phyloP scores from a whole-genome alignment of 2,888 invertebrate genomes.

The Pollenia angustigena region DNA sequence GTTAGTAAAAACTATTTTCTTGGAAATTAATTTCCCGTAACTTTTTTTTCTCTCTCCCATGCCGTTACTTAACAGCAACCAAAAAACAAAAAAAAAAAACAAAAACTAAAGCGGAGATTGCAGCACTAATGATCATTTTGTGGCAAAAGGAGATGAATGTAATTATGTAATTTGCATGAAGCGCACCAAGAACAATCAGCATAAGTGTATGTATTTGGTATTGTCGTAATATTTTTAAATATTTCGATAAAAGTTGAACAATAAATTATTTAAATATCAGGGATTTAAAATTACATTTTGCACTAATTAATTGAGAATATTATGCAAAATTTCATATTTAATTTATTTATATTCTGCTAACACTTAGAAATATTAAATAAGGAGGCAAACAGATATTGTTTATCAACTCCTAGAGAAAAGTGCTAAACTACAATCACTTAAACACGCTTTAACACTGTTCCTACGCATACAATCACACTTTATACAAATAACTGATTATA shows the following conservation, averaged over 20 bases:
- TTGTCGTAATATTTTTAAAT: too few species aligned
- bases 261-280: too few species aligned
- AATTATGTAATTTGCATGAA: slow-evolving; percentile 33
- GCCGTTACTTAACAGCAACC: slow-evolving; percentile 33
- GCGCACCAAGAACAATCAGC: not conserved
- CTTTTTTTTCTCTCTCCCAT: not conserved
- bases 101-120: slow-evolving; percentile 61
- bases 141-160: slow-evolving; percentile 59
- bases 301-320: not conserved
- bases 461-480: not conserved
- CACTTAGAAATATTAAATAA: not conserved
- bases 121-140: slow-evolving; percentile 59
- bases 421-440: not conserved
- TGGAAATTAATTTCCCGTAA: slow-evolving; percentile 60
- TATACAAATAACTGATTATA: slow-evolving; percentile 3
- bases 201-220: too few species aligned
- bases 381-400: not conserved
- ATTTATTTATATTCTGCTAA: not conserved
- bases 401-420: not conserved
- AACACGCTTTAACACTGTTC: not conserved
- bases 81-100: too few species aligned
- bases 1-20: slow-evolving; percentile 62
- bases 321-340: too few species aligned
- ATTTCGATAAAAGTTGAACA: too few species aligned
- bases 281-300: too few species aligned